Evolutionary conservation across 2,888 invertebrate genomes (phyloP), one percentile per base, ranked within the genome.

Genomic region (Strigamia crassipes): DNA sequence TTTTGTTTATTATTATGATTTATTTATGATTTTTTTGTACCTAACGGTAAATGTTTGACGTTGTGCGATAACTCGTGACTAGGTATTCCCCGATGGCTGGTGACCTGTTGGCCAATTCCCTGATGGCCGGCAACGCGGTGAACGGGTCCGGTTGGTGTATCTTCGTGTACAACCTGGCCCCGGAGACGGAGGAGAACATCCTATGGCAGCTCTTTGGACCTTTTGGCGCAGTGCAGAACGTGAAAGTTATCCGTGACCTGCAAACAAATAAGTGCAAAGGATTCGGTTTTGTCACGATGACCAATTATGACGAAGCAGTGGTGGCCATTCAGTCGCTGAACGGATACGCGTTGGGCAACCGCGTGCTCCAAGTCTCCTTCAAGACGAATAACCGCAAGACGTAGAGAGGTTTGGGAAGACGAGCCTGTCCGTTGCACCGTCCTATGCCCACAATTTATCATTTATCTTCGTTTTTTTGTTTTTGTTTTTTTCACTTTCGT

Each of bases 251-350:
- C 88, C 93, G 96, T 87, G 97, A 97, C 91, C 92, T 95, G 86
- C 94, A 95, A 87, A 96, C 96, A 85, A 96, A 96, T 91, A 97
- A 97, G 89, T 97, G 97, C 91, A 97, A 97, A 91, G 98, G 98
- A 84, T 98, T 97, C 89, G 98, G 97, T 85, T 97, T 97, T 89
- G 97, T 98, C 85, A 97, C 97, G 85, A 98, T 98, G 97, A 96
- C 96, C 88, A 96, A 97, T 89, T 97, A 98, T 88, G 97, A 97
- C 87, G 97, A 98, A 89, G 96, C 97, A 83, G 93, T 96, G 84
- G 94, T 96, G 86, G 97, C 98, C 86, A 97, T 97, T 87, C 96
- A 96, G 90, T 96, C 96, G 85, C 91, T 98, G 87, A 97, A 98
- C 89, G 97, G 97, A 87, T 97, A 96, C 90, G 95, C 96, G 86